Base-by-base conservation (phyloP, 2,797 vertebrate species). In the Sebastes matsubarae region DNA sequence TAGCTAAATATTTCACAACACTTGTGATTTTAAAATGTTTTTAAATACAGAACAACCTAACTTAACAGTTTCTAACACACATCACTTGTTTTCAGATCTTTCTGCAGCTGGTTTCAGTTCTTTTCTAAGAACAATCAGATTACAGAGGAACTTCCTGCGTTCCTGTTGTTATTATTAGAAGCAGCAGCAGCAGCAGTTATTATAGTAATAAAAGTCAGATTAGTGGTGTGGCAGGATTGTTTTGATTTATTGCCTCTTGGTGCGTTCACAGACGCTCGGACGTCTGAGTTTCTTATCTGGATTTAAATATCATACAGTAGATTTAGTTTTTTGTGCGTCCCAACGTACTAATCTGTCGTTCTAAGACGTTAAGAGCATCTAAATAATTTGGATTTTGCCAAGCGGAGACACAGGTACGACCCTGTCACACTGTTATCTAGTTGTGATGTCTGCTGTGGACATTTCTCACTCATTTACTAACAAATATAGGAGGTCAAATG, bases 221-320 rank as follows among this genome's bases (percentile, higher is more conserved):
- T 29, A 9, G 27, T 29, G 25, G 7, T 29, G 8, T 10, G 8
- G 0, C 8, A 18, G 25, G 27, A 60, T 60, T 29, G 57, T 29
- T 60, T 60, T 20, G 58, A 30, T 60, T 61, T 11, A 27, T 61
- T 61, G 18, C 58, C 9, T 30, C 27, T 0, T n/a, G 59, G 30
- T 61, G 59, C 27, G 9, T 61, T 61, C 29, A 32, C 0, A 0
- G 16, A 61, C 29, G 18, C 9, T 60, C 0, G 1, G 27, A 32
- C 18, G 9, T n/a, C 18, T 60, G 16, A 60, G 59, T 5, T 30
- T 18, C 25, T 29, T 9, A 8, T 59, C 25, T 29, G 57, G 57
- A 29, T 59, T 30, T 18, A 30, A 29, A 30, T 20, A 60, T 60
- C 16, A 5, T 20, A 5, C 27, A 18, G 58, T 10, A 59, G 25